phyloP scores from a whole-genome alignment of 92 coral and sea anemone genomes.

The Micromussa lordhowensis region DNA sequence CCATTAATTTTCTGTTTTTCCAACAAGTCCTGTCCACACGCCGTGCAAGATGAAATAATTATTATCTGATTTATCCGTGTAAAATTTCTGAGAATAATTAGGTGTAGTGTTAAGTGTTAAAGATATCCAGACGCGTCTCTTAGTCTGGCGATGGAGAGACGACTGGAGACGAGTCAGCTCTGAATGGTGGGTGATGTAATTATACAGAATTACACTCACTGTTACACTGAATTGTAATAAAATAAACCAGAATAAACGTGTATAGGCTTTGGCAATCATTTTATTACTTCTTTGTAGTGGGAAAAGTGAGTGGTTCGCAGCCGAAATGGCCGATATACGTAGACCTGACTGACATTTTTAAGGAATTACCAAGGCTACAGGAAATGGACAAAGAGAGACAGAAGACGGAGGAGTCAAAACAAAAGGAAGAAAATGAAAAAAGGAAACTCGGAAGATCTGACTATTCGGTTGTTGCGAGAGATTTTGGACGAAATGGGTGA shows the following conservation, averaged over 20 bases:
- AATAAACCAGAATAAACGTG: constrained; percentile 19
- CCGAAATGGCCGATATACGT: constrained; percentile 25
- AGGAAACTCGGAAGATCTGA: constrained; percentile 21
- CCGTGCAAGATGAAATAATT: constrained; percentile 11
- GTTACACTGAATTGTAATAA: constrained; percentile 20
- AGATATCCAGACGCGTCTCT: constrained; percentile 14
- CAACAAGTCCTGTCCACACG: background rate
- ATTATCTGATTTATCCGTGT: constrained; percentile 16
- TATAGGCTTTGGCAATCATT: constrained; percentile 6
- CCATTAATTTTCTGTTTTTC: background rate
- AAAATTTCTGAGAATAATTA: constrained; percentile 5
- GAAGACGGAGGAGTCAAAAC: constrained; percentile 7
- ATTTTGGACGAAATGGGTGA: constrained; percentile 31
- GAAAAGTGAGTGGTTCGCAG: background rate
- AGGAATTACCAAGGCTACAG: background rate
- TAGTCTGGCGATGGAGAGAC: constrained; percentile 39
- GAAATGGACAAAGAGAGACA: constrained; percentile 32
- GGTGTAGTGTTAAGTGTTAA: constrained; percentile 29
- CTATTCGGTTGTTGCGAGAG: constrained; percentile 7
- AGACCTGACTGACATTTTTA: constrained; percentile 7
- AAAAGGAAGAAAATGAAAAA: constrained; percentile 22
- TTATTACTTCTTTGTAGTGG: no score
- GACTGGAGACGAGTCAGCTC: constrained; percentile 4
- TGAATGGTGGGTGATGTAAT: constrained; percentile 28
- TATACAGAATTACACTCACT: no score